phyloP scores from a whole-genome alignment of 2,797 vertebrate genomes.

The Rhinichthys osculus region DNA sequence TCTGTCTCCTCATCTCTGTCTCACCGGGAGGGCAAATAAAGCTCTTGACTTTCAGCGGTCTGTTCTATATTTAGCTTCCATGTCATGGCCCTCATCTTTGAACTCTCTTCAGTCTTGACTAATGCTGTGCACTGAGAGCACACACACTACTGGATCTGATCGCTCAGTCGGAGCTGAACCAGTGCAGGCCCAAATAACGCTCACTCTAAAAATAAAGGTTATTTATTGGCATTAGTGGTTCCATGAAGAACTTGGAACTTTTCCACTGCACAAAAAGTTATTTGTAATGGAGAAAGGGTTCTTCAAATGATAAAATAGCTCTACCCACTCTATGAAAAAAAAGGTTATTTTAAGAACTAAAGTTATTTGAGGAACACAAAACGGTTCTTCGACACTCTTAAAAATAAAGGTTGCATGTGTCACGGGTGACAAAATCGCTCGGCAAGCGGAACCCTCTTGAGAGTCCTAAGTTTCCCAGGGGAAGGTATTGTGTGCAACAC shows the following conservation, averaged over 20 bases:
- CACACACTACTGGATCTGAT: neutral
- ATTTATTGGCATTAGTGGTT: neutral
- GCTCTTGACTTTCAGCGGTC: conserved; percentile 19
- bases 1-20: neutral
- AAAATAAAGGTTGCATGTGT: neutral
- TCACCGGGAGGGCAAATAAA: neutral
- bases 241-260: neutral
- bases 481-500: too few relatives aligned
- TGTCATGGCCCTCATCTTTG: conserved; percentile 23
- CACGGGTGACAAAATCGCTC: too few relatives aligned
- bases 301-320: neutral
- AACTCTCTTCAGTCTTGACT: conserved; percentile 16
- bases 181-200: neutral
- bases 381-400: neutral
- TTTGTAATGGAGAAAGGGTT: neutral
- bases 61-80: conserved; percentile 30
- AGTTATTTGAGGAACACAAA: too few relatives aligned
- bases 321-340: neutral
- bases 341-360: too few relatives aligned
- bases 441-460: too few relatives aligned
- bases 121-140: neutral
- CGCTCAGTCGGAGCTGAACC: neutral
- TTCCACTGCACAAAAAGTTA: neutral
- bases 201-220: neutral
- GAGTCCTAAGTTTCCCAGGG: too few relatives aligned